Percentiles rank a stretch among this genome's conserved stretches.
These are phyloP conservation scores for mouse (Mus musculus) DNA, from an alignment of 2,113 vertebrate species.

Conservation along the genomic window DNA sequence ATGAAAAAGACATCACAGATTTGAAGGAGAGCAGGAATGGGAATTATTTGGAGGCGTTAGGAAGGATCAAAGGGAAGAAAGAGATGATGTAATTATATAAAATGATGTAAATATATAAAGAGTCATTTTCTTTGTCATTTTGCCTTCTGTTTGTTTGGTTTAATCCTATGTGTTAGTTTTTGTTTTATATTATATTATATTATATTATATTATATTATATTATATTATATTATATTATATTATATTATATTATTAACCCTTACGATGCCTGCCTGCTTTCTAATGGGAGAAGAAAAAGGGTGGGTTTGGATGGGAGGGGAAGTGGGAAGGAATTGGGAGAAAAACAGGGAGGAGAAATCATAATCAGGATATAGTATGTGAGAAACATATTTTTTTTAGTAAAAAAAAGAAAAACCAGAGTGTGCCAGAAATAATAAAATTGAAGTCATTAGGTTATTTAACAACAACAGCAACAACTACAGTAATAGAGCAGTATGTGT, in stretches of 20 bases:
- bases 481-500: background rate
- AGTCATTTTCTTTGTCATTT: background rate
- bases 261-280: background rate
- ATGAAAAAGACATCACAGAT: background rate
- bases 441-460: background rate
- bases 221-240: no score
- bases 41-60: background rate
- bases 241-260: background rate
- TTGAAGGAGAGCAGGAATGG: background rate
- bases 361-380: background rate
- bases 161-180: background rate
- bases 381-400: no score
- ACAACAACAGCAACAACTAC: background rate
- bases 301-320: background rate
- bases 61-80: background rate
- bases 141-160: background rate
- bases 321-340: background rate
- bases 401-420: background rate
- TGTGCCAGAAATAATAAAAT: background rate
- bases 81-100: background rate
- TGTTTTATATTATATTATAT: background rate
- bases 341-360: background rate
- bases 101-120: background rate
- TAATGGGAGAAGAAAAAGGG: background rate
- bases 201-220: no score